phyloP scores from a whole-genome alignment of 2,797 vertebrate genomes.

The Silurus lanzhouensis region DNA sequence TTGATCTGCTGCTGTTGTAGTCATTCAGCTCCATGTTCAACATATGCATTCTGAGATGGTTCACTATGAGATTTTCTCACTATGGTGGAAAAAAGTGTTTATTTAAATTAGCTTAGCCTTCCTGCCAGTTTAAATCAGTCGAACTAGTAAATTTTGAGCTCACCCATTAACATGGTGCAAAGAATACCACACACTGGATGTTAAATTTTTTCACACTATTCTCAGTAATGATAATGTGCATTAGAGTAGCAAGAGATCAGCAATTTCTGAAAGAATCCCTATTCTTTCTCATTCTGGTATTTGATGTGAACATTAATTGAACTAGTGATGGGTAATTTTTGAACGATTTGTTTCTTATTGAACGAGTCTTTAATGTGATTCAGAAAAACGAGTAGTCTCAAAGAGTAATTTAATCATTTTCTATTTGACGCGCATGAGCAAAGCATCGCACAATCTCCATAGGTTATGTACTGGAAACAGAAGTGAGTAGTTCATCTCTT shows the following conservation, averaged over 20 bases:
- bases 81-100: neutral
- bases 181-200: neutral
- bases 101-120: neutral
- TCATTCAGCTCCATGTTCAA: no score
- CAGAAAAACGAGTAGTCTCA: no score
- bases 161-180: neutral
- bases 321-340: no score
- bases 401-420: no score
- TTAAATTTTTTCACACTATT: neutral
- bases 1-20: neutral
- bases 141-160: neutral
- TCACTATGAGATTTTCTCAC: neutral
- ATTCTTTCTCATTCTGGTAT: neutral
- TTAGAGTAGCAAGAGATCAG: neutral
- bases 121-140: neutral
- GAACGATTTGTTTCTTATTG: no score
- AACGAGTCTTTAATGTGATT: no score
- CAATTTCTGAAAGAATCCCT: neutral
- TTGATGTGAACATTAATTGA: neutral
- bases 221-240: neutral
- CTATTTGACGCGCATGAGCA: no score
- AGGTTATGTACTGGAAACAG: no score
- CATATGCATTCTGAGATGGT: neutral
- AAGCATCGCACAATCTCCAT: no score
- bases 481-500: no score